These are phyloP conservation scores for Dynastes tityus DNA, from an alignment of 2,888 invertebrate species.

Conservation along the genomic window DNA sequence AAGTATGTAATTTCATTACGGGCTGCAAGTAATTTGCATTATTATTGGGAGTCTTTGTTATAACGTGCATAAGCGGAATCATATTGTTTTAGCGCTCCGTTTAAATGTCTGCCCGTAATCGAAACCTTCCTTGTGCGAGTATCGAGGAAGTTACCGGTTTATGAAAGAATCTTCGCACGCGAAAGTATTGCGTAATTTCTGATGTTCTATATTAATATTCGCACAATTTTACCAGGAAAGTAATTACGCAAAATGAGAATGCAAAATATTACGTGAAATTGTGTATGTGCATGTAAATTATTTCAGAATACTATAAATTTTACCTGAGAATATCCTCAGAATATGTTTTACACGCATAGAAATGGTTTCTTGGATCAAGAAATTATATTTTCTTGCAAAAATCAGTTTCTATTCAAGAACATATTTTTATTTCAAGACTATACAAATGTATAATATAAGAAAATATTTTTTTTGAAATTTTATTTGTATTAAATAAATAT, in stretches of 20 bases:
- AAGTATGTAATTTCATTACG: slow-evolving; percentile 11
- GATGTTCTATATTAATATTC: slow-evolving; percentile 2
- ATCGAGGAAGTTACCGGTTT: slow-evolving; percentile 23
- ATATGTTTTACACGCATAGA: too few relatives aligned
- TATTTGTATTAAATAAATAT: too few relatives aligned
- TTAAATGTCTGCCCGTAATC: background rate
- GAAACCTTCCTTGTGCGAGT: background rate
- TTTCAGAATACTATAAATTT: too few relatives aligned
- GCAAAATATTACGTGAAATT: background rate
- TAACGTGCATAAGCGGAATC: background rate
- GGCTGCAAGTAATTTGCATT: background rate
- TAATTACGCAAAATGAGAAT: slow-evolving; percentile 17
- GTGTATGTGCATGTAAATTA: too few relatives aligned
- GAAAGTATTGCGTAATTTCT: slow-evolving; percentile 22
- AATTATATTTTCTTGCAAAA: too few relatives aligned
- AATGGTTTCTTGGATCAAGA: too few relatives aligned
- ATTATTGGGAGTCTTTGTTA: background rate
- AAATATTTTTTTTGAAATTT: too few relatives aligned
- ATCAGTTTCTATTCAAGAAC: too few relatives aligned
- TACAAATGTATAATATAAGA: too few relatives aligned
- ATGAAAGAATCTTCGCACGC: slow-evolving; percentile 15
- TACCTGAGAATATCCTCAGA: too few relatives aligned
- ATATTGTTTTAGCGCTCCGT: slow-evolving; percentile 24
- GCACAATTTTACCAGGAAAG: slow-evolving; percentile 12
- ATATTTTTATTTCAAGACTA: too few relatives aligned